A percentile compares a stretch with the other conserved stretches of the same genome.
phyloP scores from a whole-genome alignment of 1,140 invertebrate genomes.

The Tetraneura akinire region DNA sequence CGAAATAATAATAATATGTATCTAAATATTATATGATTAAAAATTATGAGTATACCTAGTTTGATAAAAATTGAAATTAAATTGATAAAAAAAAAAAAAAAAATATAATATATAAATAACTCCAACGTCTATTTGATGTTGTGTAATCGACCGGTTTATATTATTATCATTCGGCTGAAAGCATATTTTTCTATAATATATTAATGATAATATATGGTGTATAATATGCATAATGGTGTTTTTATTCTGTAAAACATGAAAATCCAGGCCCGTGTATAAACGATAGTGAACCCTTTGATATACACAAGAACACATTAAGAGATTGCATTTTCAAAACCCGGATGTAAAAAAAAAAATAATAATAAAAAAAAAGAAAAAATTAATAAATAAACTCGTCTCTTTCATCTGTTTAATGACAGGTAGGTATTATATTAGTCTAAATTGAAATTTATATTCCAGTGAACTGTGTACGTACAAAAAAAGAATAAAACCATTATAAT shows the following conservation, averaged over 20 bases:
- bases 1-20: too few species aligned
- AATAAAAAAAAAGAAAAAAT: constrained; percentile 25
- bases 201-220: constrained; percentile 5
- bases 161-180: constrained; percentile 24
- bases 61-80: too few species aligned
- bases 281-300: constrained; percentile 45
- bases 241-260: constrained; percentile 28
- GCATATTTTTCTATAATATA: constrained; percentile 27
- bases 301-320: constrained; percentile 34
- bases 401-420: constrained; percentile 49
- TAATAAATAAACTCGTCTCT: constrained; percentile 22
- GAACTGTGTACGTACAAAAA: neutral
- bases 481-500: neutral
- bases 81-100: too few species aligned
- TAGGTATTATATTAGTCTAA: constrained; percentile 27
- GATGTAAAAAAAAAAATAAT: constrained; percentile 19
- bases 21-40: too few species aligned
- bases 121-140: constrained; percentile 16
- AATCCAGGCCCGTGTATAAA: constrained; percentile 4
- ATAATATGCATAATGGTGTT: neutral
- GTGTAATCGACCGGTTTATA: constrained; percentile 30
- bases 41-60: too few species aligned
- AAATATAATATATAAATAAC: too few species aligned
- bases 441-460: constrained; percentile 43
- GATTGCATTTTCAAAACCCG: constrained; percentile 38